phyloP scores from a whole-genome alignment of 2,113 vertebrate genomes.

The Lethenteron camtschaticum region DNA sequence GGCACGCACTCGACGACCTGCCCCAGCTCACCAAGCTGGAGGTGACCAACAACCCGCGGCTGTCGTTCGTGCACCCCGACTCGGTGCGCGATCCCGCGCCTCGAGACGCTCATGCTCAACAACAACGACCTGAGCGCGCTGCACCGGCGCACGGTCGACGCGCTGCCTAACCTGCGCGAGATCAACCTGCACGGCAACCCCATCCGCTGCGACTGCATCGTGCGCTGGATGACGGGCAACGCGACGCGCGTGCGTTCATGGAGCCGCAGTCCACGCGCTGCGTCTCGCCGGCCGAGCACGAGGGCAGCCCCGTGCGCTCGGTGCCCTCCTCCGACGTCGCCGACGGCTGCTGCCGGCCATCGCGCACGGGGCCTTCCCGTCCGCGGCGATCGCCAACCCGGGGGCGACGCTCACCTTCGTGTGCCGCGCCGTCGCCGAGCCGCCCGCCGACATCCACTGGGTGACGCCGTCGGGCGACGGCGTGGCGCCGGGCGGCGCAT shows the following conservation, averaged over 20 bases:
- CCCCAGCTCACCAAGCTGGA: constrained; percentile 38
- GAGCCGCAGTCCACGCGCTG: constrained; percentile 82
- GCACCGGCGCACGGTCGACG: constrained; percentile 25
- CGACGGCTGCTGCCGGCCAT: constrained; percentile 90
- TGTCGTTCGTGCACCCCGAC: constrained; percentile 28
- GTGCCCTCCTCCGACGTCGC: constrained; percentile 95
- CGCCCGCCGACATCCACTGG: constrained; percentile 93
- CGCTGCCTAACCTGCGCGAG: constrained; percentile 21
- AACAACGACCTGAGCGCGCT: constrained; percentile 32
- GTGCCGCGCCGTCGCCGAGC: constrained; percentile 80
- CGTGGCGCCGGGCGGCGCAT: constrained; percentile 23
- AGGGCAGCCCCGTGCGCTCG: constrained; percentile 77
- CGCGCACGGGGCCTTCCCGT: constrained; percentile 73
- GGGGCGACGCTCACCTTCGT: constrained; percentile 61
- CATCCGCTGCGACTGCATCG: constrained; percentile 35
- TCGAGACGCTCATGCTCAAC: constrained; percentile 30
- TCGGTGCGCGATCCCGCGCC: constrained; percentile 26
- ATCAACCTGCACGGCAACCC: constrained; percentile 35
- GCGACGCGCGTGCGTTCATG: constrained; percentile 53
- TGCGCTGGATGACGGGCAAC: constrained; percentile 22
- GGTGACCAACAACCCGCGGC: constrained; percentile 27
- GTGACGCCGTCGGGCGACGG: constrained; percentile 65
- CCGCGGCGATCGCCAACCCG: constrained; percentile 37
- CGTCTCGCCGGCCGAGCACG: constrained; percentile 74
- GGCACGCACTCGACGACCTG: constrained; percentile 28